Conservation (phyloP, 2,888 invertebrate genomes). For the Plutella xylostella region DNA sequence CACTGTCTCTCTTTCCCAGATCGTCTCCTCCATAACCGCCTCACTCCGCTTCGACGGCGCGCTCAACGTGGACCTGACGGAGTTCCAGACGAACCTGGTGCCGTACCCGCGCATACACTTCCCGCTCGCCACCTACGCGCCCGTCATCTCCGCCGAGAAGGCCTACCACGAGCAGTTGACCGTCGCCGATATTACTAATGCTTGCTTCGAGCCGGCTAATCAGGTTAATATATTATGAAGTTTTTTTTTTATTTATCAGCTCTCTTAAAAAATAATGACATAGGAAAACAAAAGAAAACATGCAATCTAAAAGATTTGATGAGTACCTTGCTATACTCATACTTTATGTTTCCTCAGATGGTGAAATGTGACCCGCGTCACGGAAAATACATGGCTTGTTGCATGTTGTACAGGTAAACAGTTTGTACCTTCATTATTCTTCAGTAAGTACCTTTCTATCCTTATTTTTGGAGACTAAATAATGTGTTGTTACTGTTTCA, state of each 20-base stretch:
- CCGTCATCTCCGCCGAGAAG: slow-evolving; percentile 92
- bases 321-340: no score
- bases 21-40: slow-evolving; percentile 94
- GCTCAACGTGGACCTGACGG: slow-evolving; percentile 92
- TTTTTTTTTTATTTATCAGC: no score
- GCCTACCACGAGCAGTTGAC: slow-evolving; percentile 93
- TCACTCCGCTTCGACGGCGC: slow-evolving; percentile 93
- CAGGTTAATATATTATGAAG: slow-evolving; percentile 53
- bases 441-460: neutral
- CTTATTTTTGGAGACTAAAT: neutral
- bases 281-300: no score
- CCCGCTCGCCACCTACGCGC: slow-evolving; percentile 91
- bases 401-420: slow-evolving; percentile 84
- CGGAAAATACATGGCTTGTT: slow-evolving; percentile 95
- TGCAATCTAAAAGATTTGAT: no score
- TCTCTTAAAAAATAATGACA: no score
- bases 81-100: slow-evolving; percentile 94
- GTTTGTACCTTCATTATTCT: neutral
- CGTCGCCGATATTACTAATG: slow-evolving; percentile 93
- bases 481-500: slow-evolving; percentile 24
- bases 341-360: slow-evolving; percentile 74
- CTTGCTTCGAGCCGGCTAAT: slow-evolving; percentile 95
- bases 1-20: slow-evolving; percentile 57
- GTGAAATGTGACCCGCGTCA: slow-evolving; percentile 92
- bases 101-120: slow-evolving; percentile 97